Percentiles rank a stretch among this genome's conserved stretches.
Conservation (phyloP, 2,888 invertebrate genomes). For the Thymelicus sylvestris region DNA sequence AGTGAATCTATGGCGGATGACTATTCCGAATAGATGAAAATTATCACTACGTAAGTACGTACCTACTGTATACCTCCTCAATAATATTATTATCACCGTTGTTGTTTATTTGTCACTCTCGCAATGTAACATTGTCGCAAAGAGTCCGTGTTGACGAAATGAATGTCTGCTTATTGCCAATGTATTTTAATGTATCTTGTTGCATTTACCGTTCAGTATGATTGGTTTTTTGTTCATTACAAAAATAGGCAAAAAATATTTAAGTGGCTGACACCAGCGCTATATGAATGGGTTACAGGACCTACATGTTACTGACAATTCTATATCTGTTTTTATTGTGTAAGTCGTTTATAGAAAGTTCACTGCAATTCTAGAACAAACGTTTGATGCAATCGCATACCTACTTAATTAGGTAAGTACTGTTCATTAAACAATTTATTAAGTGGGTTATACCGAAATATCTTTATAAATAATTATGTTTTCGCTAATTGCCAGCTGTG, state of each 20-base stretch:
- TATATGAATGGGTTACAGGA: constrained; percentile 38
- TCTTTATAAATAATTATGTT: constrained; percentile 20
- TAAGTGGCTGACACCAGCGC: constrained; percentile 51
- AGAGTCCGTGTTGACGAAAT: too few species aligned
- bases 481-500: constrained; percentile 41
- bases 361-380: not conserved
- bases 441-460: not conserved
- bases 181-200: constrained; percentile 56
- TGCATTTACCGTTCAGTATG: constrained; percentile 59
- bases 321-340: not conserved
- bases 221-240: constrained; percentile 44
- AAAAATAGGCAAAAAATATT: constrained; percentile 58
- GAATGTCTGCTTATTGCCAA: constrained; percentile 33
- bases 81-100: too few species aligned
- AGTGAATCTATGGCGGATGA: too few species aligned
- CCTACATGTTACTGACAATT: too few species aligned
- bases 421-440: not conserved
- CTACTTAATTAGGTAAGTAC: not conserved
- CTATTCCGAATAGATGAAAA: too few species aligned
- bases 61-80: too few species aligned
- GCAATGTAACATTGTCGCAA: too few species aligned
- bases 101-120: too few species aligned
- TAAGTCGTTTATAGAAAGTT: not conserved
- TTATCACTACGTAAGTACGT: too few species aligned
- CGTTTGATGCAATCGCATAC: not conserved